Evolutionary conservation across 2,113 vertebrate species (phyloP).

Genomic region (Triplophysa rosa): DNA sequence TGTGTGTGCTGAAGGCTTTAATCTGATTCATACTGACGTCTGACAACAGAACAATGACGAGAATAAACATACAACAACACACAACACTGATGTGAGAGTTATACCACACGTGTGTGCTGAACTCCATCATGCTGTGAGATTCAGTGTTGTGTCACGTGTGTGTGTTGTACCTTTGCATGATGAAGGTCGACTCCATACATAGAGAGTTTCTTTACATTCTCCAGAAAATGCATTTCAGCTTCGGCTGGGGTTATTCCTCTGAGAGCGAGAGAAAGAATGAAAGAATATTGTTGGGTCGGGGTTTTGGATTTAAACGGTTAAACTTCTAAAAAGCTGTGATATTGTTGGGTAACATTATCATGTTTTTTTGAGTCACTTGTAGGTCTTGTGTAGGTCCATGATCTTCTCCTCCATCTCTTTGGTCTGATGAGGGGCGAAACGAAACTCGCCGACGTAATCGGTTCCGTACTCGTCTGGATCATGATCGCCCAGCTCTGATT

Average conservation of each 20-base stretch:
- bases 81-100: constrained; percentile 24
- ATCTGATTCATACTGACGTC: constrained; percentile 11
- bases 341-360: too few species aligned
- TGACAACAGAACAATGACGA: constrained; percentile 37
- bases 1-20: neutral
- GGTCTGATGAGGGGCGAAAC: constrained; percentile 90
- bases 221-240: constrained; percentile 96
- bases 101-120: neutral
- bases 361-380: constrained; percentile 75
- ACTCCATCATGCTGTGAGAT: neutral
- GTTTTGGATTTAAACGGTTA: too few species aligned
- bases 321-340: neutral
- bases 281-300: too few species aligned
- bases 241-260: constrained; percentile 97
- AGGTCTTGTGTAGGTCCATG: constrained; percentile 88
- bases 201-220: constrained; percentile 96
- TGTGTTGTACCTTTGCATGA: constrained; percentile 86
- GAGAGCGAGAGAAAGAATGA: constrained; percentile 29
- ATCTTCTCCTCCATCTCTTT: constrained; percentile 96
- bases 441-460: constrained; percentile 87
- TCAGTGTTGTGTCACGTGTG: neutral
- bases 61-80: constrained; percentile 41
- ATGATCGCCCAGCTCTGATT: constrained; percentile 94
- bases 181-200: constrained; percentile 99
- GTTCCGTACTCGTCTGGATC: constrained; percentile 86